Evolutionary conservation across 1,140 invertebrate genomes (phyloP).

Genomic region (Chrysopa pallens): DNA sequence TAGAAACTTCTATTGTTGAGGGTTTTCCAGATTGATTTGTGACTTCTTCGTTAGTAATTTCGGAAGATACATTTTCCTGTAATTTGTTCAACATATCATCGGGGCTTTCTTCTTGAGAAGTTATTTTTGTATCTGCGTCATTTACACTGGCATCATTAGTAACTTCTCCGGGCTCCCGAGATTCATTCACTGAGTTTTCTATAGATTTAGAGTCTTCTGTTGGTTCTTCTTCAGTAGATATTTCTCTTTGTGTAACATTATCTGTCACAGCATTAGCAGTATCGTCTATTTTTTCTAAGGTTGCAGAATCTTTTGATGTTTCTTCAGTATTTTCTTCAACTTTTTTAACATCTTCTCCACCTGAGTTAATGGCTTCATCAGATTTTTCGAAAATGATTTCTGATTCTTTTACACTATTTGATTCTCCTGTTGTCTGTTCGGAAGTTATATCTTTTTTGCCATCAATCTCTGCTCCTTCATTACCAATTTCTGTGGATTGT

Average conservation of each 20-base stretch:
- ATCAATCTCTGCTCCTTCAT: neutral
- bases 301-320: too few relatives aligned
- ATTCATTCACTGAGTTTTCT: too few relatives aligned
- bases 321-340: too few relatives aligned
- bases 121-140: too few relatives aligned
- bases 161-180: too few relatives aligned
- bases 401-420: neutral
- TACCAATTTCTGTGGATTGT: too few relatives aligned
- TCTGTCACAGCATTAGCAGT: neutral
- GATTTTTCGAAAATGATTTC: neutral
- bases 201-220: too few relatives aligned
- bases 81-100: too few relatives aligned
- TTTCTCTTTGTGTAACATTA: neutral
- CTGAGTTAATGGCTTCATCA: neutral
- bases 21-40: slow-evolving; percentile 1
- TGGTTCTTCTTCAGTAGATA: slow-evolving; percentile 1
- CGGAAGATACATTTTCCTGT: too few relatives aligned
- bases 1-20: neutral
- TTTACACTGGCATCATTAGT: too few relatives aligned
- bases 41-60: neutral
- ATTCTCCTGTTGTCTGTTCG: slow-evolving; percentile 1
- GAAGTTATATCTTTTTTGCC: neutral
- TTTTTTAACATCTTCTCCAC: neutral
- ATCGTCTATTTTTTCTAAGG: neutral
- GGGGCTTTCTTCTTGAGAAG: too few relatives aligned